Base-by-base conservation (phyloP, 2,113 vertebrate species). In the Oncorhynchus masou region DNA sequence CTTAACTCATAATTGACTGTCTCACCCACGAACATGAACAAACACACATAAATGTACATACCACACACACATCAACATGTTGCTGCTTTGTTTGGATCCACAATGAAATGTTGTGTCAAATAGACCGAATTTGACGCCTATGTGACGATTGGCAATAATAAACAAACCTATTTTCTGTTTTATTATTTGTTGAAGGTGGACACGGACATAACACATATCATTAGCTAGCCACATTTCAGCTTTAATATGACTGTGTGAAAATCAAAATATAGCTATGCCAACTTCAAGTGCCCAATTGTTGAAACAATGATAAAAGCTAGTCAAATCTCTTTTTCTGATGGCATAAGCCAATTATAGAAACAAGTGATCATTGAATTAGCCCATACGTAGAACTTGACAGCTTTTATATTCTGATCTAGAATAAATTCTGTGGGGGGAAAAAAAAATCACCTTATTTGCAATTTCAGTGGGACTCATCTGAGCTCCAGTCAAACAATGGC, bases 281-380 rank as follows among this genome's bases (percentile, higher is more conserved):
- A 86, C 73, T 74, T 83, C 79, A 89, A 92, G 89, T 91, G 79
- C 80, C 80, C 85, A 83, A 84, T 84, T 89, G 87, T 78, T 81
- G 74, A 84, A 91, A 86, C 34, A 79, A 85, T 89, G 85, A 89
- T 87, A 88, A 89, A 88, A 91, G 83, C 87, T 62, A 74, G 85
- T 88, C 85, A 90, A 89, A 90, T 73, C 84, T 83, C 82, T 88
- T 83, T 80, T 62, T 39, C 84, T 86, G 68, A 85, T 78, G 85
- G 81, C 79, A 86, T 85, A 86, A 87, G 85, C 70, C 86, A 88
- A 88, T 92, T 90, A 89, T 74, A 89, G 82, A 87, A 91, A 90
- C 80, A 89, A 92, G 87, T 90, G 87, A 90, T 83, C 83, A 88
- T 84, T 88, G 83, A 92, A 92, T 89, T 90, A 90, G 80, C 87